phyloP scores from a whole-genome alignment of 1,140 invertebrate genomes.

The Octopus bimaculoides region DNA sequence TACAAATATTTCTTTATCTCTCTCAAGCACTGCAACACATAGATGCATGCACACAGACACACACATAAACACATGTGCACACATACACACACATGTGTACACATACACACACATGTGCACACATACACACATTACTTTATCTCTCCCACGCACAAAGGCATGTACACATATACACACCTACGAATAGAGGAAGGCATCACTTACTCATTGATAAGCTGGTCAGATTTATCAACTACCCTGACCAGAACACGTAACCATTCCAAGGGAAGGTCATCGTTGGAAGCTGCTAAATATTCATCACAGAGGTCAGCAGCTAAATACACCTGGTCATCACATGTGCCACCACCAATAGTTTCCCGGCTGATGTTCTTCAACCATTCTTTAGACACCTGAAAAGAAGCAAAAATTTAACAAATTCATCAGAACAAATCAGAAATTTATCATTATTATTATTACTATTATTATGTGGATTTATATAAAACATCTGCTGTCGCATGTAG shows the following conservation, averaged over 20 bases:
- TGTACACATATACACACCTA: neutral
- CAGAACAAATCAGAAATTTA: neutral
- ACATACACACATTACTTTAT: neutral
- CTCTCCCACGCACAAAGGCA: neutral
- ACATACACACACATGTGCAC: neutral
- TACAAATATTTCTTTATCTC: too few species aligned
- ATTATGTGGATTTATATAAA: neutral
- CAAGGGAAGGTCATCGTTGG: neutral
- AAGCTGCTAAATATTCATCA: constrained; percentile 8
- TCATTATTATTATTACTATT: neutral
- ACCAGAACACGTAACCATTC: neutral
- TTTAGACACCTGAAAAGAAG: neutral
- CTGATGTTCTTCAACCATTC: neutral
- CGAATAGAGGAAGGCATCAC: neutral
- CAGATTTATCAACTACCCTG: neutral
- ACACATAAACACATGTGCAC: neutral
- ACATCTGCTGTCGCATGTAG: too few species aligned
- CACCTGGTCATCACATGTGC: neutral
- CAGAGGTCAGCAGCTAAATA: neutral
- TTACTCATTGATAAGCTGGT: neutral
- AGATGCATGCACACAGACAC: neutral
- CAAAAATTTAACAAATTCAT: neutral
- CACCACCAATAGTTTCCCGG: neutral
- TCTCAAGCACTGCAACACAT: too few species aligned
- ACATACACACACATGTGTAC: neutral